phyloP scores from a whole-genome alignment of 2,113 vertebrate genomes.

The Lepus timidus region DNA sequence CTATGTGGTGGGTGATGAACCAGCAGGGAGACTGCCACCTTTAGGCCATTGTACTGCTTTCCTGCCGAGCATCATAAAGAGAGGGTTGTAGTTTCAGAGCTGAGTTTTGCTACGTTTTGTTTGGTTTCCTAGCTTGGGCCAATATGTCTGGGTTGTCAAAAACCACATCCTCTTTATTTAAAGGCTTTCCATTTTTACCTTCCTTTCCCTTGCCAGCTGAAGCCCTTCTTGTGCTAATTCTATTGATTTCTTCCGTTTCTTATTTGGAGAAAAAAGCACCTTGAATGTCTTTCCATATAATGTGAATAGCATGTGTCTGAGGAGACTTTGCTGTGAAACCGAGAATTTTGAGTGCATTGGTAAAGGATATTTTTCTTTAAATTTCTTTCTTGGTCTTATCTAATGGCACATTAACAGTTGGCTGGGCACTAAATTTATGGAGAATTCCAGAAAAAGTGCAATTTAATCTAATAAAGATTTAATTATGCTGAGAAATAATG shows the following conservation, averaged over 20 bases:
- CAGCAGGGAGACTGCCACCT: neutral
- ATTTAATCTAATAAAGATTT: constrained; percentile 78
- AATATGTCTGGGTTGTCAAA: constrained; percentile 76
- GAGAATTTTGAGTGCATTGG: constrained; percentile 19
- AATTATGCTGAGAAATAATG: constrained; percentile 74
- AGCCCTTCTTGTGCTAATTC: constrained; percentile 60
- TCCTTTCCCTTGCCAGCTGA: constrained; percentile 45
- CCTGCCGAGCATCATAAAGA: constrained; percentile 50
- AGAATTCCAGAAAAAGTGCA: constrained; percentile 59
- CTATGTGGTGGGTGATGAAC: neutral
- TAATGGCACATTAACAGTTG: constrained; percentile 48
- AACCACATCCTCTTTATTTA: constrained; percentile 77
- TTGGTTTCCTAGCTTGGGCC: constrained; percentile 73
- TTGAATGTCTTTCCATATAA: constrained; percentile 11
- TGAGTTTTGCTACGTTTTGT: constrained; percentile 63
- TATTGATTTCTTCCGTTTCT: constrained; percentile 72
- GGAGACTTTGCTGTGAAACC: neutral
- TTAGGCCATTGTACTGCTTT: neutral
- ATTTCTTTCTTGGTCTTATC: constrained; percentile 49
- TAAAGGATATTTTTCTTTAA: constrained; percentile 39
- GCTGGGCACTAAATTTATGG: constrained; percentile 51
- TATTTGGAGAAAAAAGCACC: constrained; percentile 63
- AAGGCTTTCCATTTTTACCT: constrained; percentile 81
- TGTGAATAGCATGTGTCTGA: neutral
- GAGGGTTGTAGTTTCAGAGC: constrained; percentile 59